These are phyloP conservation scores for Sphinx pinastri DNA, from an alignment of 2,888 invertebrate species.

Conservation along the genomic window DNA sequence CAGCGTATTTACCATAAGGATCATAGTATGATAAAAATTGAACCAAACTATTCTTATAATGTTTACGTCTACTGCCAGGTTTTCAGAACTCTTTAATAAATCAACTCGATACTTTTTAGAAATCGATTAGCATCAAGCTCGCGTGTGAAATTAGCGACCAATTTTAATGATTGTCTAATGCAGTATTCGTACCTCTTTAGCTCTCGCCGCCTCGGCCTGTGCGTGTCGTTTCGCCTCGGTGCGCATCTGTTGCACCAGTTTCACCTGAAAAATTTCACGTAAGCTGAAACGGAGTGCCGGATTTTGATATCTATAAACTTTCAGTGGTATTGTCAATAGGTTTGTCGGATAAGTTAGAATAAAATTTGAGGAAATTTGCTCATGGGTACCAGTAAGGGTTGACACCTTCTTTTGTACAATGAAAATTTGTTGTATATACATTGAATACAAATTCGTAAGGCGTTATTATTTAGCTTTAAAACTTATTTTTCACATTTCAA, in stretches of 20 bases:
- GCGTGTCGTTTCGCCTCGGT: conserved; percentile 94
- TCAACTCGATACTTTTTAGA: not conserved
- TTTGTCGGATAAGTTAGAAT: too few relatives aligned
- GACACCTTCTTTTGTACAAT: too few relatives aligned
- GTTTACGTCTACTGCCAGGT: not conserved
- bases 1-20: too few relatives aligned
- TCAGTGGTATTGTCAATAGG: too few relatives aligned
- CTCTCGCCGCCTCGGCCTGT: conserved; percentile 90
- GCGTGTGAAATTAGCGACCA: too few relatives aligned
- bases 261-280: conserved; percentile 78
- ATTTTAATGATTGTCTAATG: not conserved
- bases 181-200: conserved; percentile 85
- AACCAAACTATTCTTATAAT: not conserved
- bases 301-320: too few relatives aligned
- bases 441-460: too few relatives aligned
- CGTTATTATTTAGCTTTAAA: too few relatives aligned
- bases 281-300: not conserved
- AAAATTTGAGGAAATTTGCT: too few relatives aligned
- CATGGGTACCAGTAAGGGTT: too few relatives aligned
- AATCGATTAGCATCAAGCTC: not conserved
- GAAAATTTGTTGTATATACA: too few relatives aligned
- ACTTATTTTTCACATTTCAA: too few relatives aligned
- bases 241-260: conserved; percentile 95
- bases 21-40: not conserved
- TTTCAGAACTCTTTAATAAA: not conserved